Evolutionary conservation across 2,888 invertebrate species (phyloP).

Genomic region (Selenia dentaria): DNA sequence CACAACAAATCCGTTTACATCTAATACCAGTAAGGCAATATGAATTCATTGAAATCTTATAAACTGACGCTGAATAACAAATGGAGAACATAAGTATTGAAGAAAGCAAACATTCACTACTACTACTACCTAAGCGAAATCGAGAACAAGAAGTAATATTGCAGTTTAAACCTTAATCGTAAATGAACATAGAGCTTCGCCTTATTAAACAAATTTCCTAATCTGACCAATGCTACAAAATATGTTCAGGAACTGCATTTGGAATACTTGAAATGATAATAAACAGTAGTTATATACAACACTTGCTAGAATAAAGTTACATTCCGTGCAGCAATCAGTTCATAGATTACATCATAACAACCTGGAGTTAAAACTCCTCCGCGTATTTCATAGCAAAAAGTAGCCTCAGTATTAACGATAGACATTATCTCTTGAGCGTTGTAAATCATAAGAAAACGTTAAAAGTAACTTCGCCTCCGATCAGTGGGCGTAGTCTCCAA

Average conservation of each 20-base stretch:
- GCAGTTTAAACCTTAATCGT: conserved; percentile 15
- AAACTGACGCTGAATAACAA: conserved; percentile 37
- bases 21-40: conserved; percentile 43
- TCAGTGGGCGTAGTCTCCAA: conserved; percentile 51
- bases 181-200: conserved; percentile 12
- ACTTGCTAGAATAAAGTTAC: conserved; percentile 26
- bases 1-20: conserved; percentile 49
- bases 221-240: conserved; percentile 5
- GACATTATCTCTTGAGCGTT: conserved; percentile 45
- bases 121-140: too few relatives aligned
- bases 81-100: conserved; percentile 11
- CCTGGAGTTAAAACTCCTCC: conserved; percentile 31
- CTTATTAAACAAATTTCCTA: conserved; percentile 16
- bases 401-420: conserved; percentile 54
- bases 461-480: conserved; percentile 47
- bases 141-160: conserved; percentile 11
- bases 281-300: conserved; percentile 22
- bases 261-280: conserved; percentile 1
- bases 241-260: conserved; percentile 7
- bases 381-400: conserved; percentile 67
- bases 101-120: conserved; percentile 13
- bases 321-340: conserved; percentile 19
- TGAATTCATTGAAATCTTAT: conserved; percentile 49
- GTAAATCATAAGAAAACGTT: conserved; percentile 70
- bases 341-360: conserved; percentile 27